Evolutionary conservation across 2,888 invertebrate genomes (phyloP), one percentile per base, ranked within the genome.

Genomic region (Spodoptera exigua): DNA sequence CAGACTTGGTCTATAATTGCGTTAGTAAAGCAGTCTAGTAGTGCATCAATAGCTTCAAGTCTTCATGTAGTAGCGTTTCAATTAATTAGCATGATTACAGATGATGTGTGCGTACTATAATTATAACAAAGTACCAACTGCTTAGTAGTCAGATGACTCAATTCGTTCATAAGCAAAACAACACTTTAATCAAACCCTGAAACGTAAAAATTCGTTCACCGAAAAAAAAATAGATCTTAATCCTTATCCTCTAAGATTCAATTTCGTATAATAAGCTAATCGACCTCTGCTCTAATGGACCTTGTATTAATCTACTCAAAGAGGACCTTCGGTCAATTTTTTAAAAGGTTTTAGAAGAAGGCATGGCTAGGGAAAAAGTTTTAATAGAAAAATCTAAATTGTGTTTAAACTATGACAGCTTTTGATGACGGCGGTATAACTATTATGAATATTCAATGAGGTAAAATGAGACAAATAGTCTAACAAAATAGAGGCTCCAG

Each of bases 121-220:
- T 27, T 27, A 16, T 9, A 12, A 21, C 11, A 46, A 41, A 34
- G 36, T 37, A 14, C 21, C 2, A 34, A 35, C 37, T 47, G 48
- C 48, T 37, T 43, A 17, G 14, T 35, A 3, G 9, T 14, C 36
- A 4, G 34, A 35, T 39, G 36, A 37, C 16, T 47, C 16, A 47
- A 17, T 56, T 7, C 11, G 16, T 37, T 64, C 16, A 32, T 32
- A 47, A 12, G 4, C 34, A 58, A 43, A 65, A 66, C 37, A 63
- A 58, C 37, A 66, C 14, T 45, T 48, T 45, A 44, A 44, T 45
- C 17, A 44, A 49, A 44, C n/a, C 16, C 11, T 14, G 16, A 41
- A 39, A 14, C 48, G 14, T 35, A 16, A 41, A 9, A n/a, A 18
- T 32, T 12, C 12, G 9, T 36, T 9, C 2, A 35, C 3, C 7